phyloP scores from a whole-genome alignment of 2,113 vertebrate genomes.

The Carassius gibelio region DNA sequence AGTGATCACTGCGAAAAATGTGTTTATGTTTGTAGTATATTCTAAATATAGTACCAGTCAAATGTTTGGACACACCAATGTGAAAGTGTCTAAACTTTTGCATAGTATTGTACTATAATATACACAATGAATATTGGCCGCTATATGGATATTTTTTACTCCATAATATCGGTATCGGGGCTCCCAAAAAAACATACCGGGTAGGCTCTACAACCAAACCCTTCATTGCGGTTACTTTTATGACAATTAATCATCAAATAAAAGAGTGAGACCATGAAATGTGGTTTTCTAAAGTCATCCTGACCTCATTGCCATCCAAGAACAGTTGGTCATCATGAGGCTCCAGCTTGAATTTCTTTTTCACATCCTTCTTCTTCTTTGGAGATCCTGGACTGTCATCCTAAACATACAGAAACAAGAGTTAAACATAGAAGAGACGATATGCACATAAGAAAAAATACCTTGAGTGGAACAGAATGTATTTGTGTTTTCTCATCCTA shows the following conservation, averaged over 20 bases:
- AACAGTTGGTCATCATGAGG: slow-evolving; percentile 96
- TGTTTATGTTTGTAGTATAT: too few species aligned
- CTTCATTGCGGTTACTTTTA: background rate
- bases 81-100: too few species aligned
- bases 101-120: too few species aligned
- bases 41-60: too few species aligned
- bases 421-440: background rate
- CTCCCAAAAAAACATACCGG: too few species aligned
- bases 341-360: slow-evolving; percentile 99
- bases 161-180: too few species aligned
- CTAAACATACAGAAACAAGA: slow-evolving; percentile 66
- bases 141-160: too few species aligned
- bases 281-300: slow-evolving; percentile 19
- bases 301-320: slow-evolving; percentile 95
- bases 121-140: too few species aligned
- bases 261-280: background rate
- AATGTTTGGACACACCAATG: too few species aligned
- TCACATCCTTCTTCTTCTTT: slow-evolving; percentile 97
- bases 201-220: background rate
- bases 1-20: too few species aligned
- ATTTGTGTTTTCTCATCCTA: background rate
- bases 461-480: background rate
- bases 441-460: background rate
- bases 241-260: background rate
- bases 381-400: slow-evolving; percentile 93